Evolutionary conservation across 2,888 invertebrate species (phyloP), one percentile per base, ranked within the genome.

Genomic region (Steinernema carpocapsae): DNA sequence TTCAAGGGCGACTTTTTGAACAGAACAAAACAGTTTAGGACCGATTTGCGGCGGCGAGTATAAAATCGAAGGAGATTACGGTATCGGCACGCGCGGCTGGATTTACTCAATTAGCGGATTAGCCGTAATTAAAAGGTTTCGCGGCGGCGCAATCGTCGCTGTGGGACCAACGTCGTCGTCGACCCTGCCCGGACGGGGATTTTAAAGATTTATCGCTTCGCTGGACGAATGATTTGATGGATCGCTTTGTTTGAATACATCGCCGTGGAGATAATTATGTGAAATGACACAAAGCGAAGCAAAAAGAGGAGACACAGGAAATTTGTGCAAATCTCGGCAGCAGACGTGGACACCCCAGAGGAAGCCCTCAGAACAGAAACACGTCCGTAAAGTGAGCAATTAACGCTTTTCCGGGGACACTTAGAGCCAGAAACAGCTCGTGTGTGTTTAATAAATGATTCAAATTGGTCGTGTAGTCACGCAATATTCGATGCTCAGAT

Each of bases 381-480:
- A n/a, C n/a, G n/a, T n/a, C n/a, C n/a, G n/a, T n/a, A n/a, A n/a
- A n/a, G n/a, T n/a, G n/a, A n/a, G 56, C 56, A 56, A 56, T 56
- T 56, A 56, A 56, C 56, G 56, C 56, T 56, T 56, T 26, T 56
- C n/a, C n/a, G n/a, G n/a, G n/a, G n/a, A n/a, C n/a, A n/a, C n/a
- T n/a, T n/a, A n/a, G n/a, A n/a, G n/a, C n/a, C n/a, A n/a, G n/a
- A n/a, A n/a, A n/a, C 12, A 10, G 51, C 51, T 14, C 56, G 6
- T 26, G 14, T 26, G 56, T 56, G 56, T 56, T 56, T 56, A 56
- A 56, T 56, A 56, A 56, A 56, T 56, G 56, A 56, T 10, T 56
- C 56, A 56, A 56, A 56, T 56, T 56, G 56, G 56, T 56, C n/a
- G 24, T 26, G n/a, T 10, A 12, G 56, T 56, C 56, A 56, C 56